Evolutionary conservation across 37 sponge, comb jelly and placozoan genomes (phyloP).

Genomic region (Beroe forskalii): DNA sequence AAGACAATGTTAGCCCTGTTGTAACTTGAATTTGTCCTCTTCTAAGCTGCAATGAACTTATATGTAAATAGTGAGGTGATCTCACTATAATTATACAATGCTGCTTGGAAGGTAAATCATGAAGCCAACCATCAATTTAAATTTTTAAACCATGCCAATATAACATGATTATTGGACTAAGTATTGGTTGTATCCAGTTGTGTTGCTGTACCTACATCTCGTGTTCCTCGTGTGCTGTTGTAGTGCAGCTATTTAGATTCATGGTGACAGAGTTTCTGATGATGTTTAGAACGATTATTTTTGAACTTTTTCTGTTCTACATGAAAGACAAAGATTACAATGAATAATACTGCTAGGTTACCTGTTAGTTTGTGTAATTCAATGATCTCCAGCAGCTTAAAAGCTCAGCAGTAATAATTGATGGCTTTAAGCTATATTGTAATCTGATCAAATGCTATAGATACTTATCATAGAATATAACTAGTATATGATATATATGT

Average conservation of each 20-base stretch:
- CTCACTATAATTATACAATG: neutral
- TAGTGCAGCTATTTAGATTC: neutral
- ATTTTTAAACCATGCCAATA: neutral
- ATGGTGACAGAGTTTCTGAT: neutral
- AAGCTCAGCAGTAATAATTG: neutral
- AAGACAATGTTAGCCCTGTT: slow-evolving; percentile 23
- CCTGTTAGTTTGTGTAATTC: neutral
- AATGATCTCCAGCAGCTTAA: neutral
- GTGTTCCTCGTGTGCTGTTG: neutral
- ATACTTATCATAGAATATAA: slow-evolving; percentile 33
- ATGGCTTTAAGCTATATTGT: slow-evolving; percentile 29
- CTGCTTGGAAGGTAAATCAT: neutral
- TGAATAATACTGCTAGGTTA: neutral
- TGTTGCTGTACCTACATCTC: neutral
- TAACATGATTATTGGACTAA: neutral
- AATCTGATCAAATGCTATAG: slow-evolving; percentile 31
- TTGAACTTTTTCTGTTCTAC: neutral
- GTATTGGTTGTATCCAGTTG: neutral
- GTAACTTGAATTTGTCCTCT: neutral
- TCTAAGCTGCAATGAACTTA: neutral
- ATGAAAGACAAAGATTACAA: neutral
- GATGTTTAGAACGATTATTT: neutral
- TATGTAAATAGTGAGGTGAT: neutral
- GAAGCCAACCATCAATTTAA: neutral
- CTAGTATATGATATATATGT: slow-evolving; percentile 3